Base-by-base conservation (phyloP, 2,888 invertebrate genomes). In the Platerodrilus igneus region DNA sequence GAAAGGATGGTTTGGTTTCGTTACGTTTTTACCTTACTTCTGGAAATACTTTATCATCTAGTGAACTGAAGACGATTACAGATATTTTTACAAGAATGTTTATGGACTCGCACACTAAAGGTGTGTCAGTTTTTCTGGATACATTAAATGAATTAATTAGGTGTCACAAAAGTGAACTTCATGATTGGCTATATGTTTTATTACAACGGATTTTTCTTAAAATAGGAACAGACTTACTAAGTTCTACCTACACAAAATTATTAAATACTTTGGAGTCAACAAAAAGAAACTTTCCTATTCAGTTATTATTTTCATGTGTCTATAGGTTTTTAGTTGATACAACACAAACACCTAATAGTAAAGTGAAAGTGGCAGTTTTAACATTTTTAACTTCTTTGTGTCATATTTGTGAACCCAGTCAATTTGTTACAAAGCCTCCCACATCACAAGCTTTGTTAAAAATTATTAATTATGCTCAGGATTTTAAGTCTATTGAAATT, bases 1-100 rank as follows among this genome's bases (percentile, higher is more conserved):
- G 96, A 39, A 94, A 95, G 66, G 96, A 97, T 56, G 97, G 96
- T 9, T 77, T 97, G 8, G 66, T 81, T 9, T 79, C 78, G 13
- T 65, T 81, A 6, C 82, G 87, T 67, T 76, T 79, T 43, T 84
- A 85, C 62, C 74, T 91, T 11, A 78, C 78, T 59, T 78, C 78
- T 56, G 83, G 84, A 1, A 78, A 80, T 1, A 72, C 76, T 0
- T 69, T 87, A 0, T 75, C 76, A 0, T 76, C 78, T 3, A 74
- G 77, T 1, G 89, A 92, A 60, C 72, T 92, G 39, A 79, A 85
- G 45, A 81, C 86, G 50, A 79, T 94, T n/a, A 88, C 92, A 0
- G 95, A 96, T 56, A 84, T 92, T 46, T 89, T 95, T 60, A 87
- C 91, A 46, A 87, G 91, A 72, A 92, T 96, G 90, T 95, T 97